Conservation (phyloP, 2,888 invertebrate genomes). For the Athripsodes cinereus region DNA sequence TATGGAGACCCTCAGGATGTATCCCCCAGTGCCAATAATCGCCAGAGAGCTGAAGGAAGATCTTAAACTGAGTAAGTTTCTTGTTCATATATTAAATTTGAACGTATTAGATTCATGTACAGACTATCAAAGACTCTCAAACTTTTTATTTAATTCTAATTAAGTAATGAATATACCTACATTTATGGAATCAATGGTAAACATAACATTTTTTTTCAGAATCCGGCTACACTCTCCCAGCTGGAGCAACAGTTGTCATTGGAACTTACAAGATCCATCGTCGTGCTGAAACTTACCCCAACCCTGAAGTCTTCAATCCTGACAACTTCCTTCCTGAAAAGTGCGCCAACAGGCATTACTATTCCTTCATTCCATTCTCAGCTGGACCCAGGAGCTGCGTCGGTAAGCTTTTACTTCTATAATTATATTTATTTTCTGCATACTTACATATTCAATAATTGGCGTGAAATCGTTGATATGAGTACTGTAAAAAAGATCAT, state of each 20-base stretch:
- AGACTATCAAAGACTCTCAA: too few relatives aligned
- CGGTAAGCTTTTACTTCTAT: too few relatives aligned
- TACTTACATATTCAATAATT: too few relatives aligned
- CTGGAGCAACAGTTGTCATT: slow-evolving; percentile 63
- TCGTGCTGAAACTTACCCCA: slow-evolving; percentile 63
- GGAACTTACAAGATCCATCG: slow-evolving; percentile 65
- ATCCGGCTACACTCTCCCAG: slow-evolving; percentile 61
- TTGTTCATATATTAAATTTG: too few relatives aligned
- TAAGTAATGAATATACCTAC: too few relatives aligned
- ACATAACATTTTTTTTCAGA: slow-evolving; percentile 40
- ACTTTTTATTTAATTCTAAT: too few relatives aligned
- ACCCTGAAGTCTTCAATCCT: slow-evolving; percentile 73
- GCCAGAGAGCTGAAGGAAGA: slow-evolving; percentile 68
- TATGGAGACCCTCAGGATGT: slow-evolving; percentile 74
- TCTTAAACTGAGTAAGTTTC: slow-evolving; percentile 56
- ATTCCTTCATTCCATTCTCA: slow-evolving; percentile 76
- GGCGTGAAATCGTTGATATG: too few relatives aligned
- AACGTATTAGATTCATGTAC: too few relatives aligned
- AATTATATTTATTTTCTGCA: too few relatives aligned
- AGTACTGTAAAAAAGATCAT: too few relatives aligned
- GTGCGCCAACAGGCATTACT: slow-evolving; percentile 71
- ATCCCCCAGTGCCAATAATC: slow-evolving; percentile 74
- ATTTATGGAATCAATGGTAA: not conserved
- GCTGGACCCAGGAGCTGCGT: slow-evolving; percentile 78
- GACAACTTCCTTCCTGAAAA: slow-evolving; percentile 81